These are phyloP conservation scores for Spodoptera picta DNA, from an alignment of 2,888 invertebrate species.

Conservation along the genomic window DNA sequence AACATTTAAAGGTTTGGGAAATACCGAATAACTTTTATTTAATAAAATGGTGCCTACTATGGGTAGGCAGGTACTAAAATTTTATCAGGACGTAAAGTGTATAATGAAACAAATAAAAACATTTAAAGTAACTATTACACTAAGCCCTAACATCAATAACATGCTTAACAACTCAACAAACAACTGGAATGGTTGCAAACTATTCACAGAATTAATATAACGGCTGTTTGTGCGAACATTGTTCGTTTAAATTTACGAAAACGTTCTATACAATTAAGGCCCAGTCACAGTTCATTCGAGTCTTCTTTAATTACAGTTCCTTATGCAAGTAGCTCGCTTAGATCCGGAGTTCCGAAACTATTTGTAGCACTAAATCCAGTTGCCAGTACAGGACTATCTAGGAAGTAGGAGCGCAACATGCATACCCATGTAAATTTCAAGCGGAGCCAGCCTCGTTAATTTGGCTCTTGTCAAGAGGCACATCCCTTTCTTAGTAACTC, in stretches of 20 bases:
- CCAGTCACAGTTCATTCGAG: conserved; percentile 70
- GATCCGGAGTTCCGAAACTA: conserved; percentile 79
- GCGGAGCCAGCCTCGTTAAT: conserved; percentile 81
- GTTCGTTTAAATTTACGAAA: conserved; percentile 55
- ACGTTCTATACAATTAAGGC: conserved; percentile 62
- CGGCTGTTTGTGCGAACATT: conserved; percentile 35
- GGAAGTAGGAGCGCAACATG: conserved; percentile 80
- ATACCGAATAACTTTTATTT: too few relatives aligned
- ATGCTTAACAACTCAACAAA: conserved; percentile 29
- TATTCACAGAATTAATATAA: conserved; percentile 33
- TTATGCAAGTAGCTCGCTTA: conserved; percentile 67
- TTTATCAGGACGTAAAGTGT: too few relatives aligned
- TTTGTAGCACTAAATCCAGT: conserved; percentile 82
- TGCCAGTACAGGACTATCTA: conserved; percentile 75
- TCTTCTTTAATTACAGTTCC: conserved; percentile 81
- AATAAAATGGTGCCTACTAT: too few relatives aligned
- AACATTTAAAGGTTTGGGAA: too few relatives aligned
- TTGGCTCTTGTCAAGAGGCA: conserved; percentile 82
- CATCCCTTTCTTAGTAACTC: conserved; percentile 85
- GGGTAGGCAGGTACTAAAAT: too few relatives aligned
- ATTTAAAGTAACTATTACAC: background rate
- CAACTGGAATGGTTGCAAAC: conserved; percentile 30
- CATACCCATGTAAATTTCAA: conserved; percentile 86
- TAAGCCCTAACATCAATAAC: conserved; percentile 19
- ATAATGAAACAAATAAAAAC: background rate